Evolutionary conservation across 2,797 vertebrate genomes (phyloP), one percentile per base, ranked within the genome.

Genomic region (Salarias fasciatus): DNA sequence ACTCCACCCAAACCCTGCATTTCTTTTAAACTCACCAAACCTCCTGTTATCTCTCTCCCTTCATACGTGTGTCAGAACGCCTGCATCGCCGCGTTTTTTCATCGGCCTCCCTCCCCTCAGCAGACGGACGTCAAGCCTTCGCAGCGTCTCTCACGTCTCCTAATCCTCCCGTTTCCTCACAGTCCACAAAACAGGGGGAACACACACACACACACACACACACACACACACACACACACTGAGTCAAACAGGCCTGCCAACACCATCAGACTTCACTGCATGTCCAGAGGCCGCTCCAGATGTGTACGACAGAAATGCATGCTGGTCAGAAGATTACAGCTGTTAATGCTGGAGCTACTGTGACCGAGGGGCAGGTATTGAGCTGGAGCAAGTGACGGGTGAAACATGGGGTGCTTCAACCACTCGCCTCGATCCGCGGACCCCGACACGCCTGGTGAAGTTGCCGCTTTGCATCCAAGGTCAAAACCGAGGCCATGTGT

Each of bases 181-280:
- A 18, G 38, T 31, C 8, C 15, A 48, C 53, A 18, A 59, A 69
- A 75, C 49, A 41, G 44, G 76, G 18, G 18, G 70, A 71, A 61
- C 56, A 42, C 41, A 53, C 49, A 33, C 15, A 37, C 11, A 28
- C 14, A 62, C 54, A 41, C 42, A 52, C 50, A 28, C 29, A 40
- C 10, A 30, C 18, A 57, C 53, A 43, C n/a, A 33, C 52, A 75
- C 15, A 43, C 37, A 41, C 44, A 42, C 2, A 44, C 42, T 57
- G 56, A n/a, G n/a, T n/a, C n/a, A n/a, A n/a, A n/a, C 14, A 69
- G 75, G 84, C 75, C 72, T 86, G 86, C 69, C 81, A 86, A 82
- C 66, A 82, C 57, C 62, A 76, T 59, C 77, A 43, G 58, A 61
- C 83, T 66, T 86, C 84, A 81, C 59, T 0, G 3, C 53, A 53